A percentile compares a stretch with the other conserved stretches of the same genome.
Conservation (phyloP, 1,140 invertebrate species). For the Sitobion miscanthi region DNA sequence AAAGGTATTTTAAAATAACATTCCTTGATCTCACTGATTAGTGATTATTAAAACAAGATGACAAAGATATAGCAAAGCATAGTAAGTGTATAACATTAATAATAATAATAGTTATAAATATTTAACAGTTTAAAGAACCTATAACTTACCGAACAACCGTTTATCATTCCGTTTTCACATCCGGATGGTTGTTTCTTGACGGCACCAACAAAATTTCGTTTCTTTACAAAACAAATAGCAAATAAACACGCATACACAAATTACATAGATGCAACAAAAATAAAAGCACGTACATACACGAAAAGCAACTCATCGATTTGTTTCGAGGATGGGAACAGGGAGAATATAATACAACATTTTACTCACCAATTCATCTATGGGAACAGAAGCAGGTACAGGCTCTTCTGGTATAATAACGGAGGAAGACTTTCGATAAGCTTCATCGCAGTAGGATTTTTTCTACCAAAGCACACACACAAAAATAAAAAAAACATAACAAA, state of each 20-base stretch:
- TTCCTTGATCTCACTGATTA: background rate
- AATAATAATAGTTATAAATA: background rate
- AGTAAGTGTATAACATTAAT: background rate
- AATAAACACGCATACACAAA: conserved; percentile 29
- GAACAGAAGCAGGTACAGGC: conserved; percentile 60
- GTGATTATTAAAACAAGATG: background rate
- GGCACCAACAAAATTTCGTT: conserved; percentile 44
- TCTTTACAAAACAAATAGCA: conserved; percentile 52
- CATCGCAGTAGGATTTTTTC: conserved; percentile 60
- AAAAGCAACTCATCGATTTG: background rate
- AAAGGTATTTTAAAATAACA: conserved; percentile 21
- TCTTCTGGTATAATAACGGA: conserved; percentile 58
- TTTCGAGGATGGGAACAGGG: background rate
- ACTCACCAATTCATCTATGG: conserved; percentile 61
- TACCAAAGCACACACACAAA: conserved; percentile 56
- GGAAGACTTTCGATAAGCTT: conserved; percentile 59
- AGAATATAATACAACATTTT: background rate
- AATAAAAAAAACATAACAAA: conserved; percentile 53
- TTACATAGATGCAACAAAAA: conserved; percentile 20
- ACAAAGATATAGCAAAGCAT: background rate
- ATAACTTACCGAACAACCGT: conserved; percentile 52
- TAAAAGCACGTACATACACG: conserved; percentile 13
- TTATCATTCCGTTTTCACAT: conserved; percentile 43
- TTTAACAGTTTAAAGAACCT: conserved; percentile 1
- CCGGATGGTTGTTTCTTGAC: conserved; percentile 44